Evolutionary conservation across 2,113 vertebrate genomes (phyloP).

Genomic region (Oryzias melastigma): DNA sequence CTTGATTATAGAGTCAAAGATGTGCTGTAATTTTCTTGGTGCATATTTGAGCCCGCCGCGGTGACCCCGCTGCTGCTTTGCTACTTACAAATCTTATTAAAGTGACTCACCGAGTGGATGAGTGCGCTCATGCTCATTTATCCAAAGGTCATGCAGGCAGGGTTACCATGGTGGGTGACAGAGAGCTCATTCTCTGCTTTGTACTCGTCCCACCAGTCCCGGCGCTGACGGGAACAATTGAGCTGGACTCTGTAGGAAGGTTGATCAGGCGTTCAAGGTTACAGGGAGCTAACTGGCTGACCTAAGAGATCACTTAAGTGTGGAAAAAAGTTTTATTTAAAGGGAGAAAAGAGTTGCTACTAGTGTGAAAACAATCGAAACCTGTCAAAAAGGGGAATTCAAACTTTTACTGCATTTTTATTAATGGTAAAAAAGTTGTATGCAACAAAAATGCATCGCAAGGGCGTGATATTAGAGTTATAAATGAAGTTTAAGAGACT

Average conservation of each 20-base stretch:
- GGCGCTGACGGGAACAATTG: conserved; percentile 54
- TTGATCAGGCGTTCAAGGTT: conserved; percentile 33
- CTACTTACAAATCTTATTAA: conserved; percentile 47
- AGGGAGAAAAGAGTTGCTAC: too few species aligned
- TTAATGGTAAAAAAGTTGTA: too few species aligned
- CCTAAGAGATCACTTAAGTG: neutral
- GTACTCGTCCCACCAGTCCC: conserved; percentile 32
- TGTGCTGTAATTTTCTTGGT: conserved; percentile 13
- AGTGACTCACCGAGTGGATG: conserved; percentile 43
- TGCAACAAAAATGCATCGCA: too few species aligned
- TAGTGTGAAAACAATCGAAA: too few species aligned
- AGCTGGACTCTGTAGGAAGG: conserved; percentile 14
- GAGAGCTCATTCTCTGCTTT: conserved; percentile 42
- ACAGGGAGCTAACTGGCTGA: conserved; percentile 17
- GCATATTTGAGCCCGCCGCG: conserved; percentile 28
- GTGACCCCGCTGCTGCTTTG: conserved; percentile 44
- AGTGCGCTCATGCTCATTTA: conserved; percentile 43
- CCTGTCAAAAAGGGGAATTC: too few species aligned
- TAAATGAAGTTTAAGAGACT: too few species aligned
- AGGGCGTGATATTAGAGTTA: too few species aligned
- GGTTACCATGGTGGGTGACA: conserved; percentile 40
- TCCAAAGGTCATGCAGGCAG: conserved; percentile 34
- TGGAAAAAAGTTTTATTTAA: neutral
- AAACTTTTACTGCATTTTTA: too few species aligned
- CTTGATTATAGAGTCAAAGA: conserved; percentile 7